Conservation (phyloP, 2,888 invertebrate genomes). For the Ornithoptera alexandrae region DNA sequence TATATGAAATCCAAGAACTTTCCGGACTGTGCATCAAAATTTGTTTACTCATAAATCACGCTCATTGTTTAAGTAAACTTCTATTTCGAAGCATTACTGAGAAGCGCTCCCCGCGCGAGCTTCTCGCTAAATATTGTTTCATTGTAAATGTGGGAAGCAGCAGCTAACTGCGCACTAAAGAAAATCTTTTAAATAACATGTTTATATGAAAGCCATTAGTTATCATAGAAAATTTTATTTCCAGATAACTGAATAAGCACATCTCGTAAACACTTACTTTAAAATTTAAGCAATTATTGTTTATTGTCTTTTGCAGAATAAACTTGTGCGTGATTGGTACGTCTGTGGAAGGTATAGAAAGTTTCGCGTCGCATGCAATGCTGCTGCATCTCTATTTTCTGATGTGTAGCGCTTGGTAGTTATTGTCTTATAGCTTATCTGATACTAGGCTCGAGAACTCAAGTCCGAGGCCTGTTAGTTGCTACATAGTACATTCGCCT, state of each 20-base stretch:
- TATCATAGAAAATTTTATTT: conserved; percentile 14
- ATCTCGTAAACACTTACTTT: too few relatives aligned
- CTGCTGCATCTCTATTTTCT: too few relatives aligned
- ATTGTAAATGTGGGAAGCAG: conserved; percentile 55
- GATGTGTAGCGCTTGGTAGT: too few relatives aligned
- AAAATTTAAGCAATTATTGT: too few relatives aligned
- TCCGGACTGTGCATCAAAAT: conserved; percentile 55
- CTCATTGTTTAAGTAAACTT: conserved; percentile 73
- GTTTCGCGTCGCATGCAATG: too few relatives aligned
- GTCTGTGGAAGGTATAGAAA: too few relatives aligned
- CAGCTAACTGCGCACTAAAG: conserved; percentile 54
- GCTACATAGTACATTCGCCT: too few relatives aligned
- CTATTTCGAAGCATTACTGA: conserved; percentile 73
- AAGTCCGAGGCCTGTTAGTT: too few relatives aligned
- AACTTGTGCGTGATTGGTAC: too few relatives aligned
- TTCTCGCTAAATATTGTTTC: conserved; percentile 62
- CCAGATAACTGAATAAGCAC: conserved; percentile 14
- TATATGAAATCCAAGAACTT: conserved; percentile 41
- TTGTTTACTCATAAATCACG: conserved; percentile 77
- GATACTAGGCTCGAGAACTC: too few relatives aligned
- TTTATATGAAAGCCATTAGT: conserved; percentile 26
- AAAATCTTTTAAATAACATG: conserved; percentile 37
- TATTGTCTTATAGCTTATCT: too few relatives aligned
- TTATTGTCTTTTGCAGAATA: too few relatives aligned
- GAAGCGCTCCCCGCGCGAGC: conserved; percentile 54